phyloP scores from a whole-genome alignment of 2,888 invertebrate species.

The Drosophila barbarae region DNA sequence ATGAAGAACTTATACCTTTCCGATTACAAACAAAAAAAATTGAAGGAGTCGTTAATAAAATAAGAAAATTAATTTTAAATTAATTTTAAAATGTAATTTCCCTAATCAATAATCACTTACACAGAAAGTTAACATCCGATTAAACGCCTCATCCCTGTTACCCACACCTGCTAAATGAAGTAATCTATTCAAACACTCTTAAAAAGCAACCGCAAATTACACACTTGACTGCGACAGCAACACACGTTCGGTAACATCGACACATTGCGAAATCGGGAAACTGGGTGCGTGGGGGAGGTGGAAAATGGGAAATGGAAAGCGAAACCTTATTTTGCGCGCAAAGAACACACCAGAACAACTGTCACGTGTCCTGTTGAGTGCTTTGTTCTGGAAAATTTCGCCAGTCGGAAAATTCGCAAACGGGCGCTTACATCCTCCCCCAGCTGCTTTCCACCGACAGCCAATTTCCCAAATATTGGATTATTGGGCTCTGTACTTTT shows the following conservation, averaged over 20 bases:
- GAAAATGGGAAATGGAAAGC: constrained; percentile 55
- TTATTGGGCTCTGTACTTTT: constrained; percentile 61
- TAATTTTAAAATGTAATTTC: constrained; percentile 14
- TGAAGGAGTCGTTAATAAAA: not conserved
- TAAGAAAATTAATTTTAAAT: not conserved
- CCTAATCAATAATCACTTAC: constrained; percentile 1
- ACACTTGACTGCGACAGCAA: constrained; percentile 64
- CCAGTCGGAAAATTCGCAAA: constrained; percentile 57
- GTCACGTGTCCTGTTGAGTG: constrained; percentile 66
- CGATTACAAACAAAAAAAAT: not conserved
- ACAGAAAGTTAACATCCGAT: constrained; percentile 12
- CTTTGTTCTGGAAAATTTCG: constrained; percentile 58
- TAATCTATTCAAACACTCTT: constrained; percentile 47
- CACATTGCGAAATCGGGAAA: constrained; percentile 30
- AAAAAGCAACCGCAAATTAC: constrained; percentile 62
- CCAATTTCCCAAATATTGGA: constrained; percentile 63
- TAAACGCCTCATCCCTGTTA: not conserved
- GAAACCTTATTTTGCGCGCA: constrained; percentile 47
- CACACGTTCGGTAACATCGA: constrained; percentile 46
- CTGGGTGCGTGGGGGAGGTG: constrained; percentile 49
- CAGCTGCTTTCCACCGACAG: constrained; percentile 19
- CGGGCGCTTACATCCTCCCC: constrained; percentile 13
- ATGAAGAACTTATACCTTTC: constrained; percentile 15
- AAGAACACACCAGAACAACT: constrained; percentile 53
- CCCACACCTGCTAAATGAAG: constrained; percentile 33